Evolutionary conservation across 2,113 vertebrate species (phyloP), one percentile per base, ranked within the genome.

Genomic region (Anseranas semipalmata): DNA sequence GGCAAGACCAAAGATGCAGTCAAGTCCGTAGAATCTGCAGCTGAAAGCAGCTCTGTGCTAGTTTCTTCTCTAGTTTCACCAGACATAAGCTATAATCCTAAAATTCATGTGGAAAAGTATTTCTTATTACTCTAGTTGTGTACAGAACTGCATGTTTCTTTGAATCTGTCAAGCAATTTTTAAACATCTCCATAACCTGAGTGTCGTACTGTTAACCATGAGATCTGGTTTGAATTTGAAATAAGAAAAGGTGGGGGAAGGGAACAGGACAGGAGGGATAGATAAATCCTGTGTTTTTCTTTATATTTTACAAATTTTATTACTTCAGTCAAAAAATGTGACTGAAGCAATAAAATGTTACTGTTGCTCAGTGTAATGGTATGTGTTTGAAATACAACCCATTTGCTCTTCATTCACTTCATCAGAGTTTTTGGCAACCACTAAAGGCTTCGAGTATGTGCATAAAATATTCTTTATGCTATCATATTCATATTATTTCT

Each of bases 321-420:
- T 98, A 96, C 98, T 96, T 96, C 66, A 73, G 97, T 97, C 97
- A 98, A 97, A 98, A 98, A 98, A 97, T 96, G 97, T 97, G 97
- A 97, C 96, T 96, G 25, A 89, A 86, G 95, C 76, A 97, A 98
- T 98, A 98, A 98, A 98, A 97, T 35, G 95, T 97, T 95, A 70
- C 95, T 62, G 70, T 94, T 94, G 94, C 98, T 98, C 98, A 98
- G 93, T 93, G 93, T 95, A 95, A 97, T 98, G 98, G 98, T 97
- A 98, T 98, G 98, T 98, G 98, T 96, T 98, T 98, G 98, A 98
- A 98, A 98, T 98, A 95, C 93, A 98, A 98, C 96, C 98, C 98
- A 95, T 97, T 98, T 97, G 97, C 96, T 97, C 97, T 97, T 97
- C 97, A 96, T 97, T 98, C 98, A 97, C 94, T 97, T 96, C 85